Percentiles rank a stretch among this genome's conserved stretches.
Conservation (phyloP, 1,140 invertebrate genomes). For the Leptopilina clavipes region DNA sequence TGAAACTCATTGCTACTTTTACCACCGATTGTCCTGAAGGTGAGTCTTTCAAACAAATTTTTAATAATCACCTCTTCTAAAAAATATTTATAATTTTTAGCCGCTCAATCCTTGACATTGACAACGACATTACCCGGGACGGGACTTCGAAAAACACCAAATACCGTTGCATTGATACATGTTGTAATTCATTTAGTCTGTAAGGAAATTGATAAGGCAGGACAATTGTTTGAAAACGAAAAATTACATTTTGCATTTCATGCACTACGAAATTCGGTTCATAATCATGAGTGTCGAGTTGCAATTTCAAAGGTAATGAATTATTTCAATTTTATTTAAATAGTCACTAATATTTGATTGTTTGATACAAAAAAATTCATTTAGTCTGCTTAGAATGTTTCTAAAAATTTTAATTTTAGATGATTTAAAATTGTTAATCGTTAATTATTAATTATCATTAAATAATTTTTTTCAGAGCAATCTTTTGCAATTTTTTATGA, state of each 20-base stretch:
- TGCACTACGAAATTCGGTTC: slow-evolving; percentile 72
- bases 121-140: slow-evolving; percentile 75
- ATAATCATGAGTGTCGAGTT: slow-evolving; percentile 74
- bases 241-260: slow-evolving; percentile 73
- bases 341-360: no score
- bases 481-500: slow-evolving; percentile 66
- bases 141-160: slow-evolving; percentile 74
- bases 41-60: slow-evolving; percentile 50
- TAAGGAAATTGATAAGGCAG: slow-evolving; percentile 74
- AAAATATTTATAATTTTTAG: slow-evolving; percentile 53
- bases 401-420: no score
- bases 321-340: slow-evolving; percentile 26
- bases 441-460: no score
- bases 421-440: no score
- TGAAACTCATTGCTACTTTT: slow-evolving; percentile 76
- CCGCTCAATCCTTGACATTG: slow-evolving; percentile 73
- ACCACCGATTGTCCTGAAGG: slow-evolving; percentile 74
- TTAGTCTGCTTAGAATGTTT: no score
- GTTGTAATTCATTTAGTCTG: slow-evolving; percentile 69
- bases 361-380: no score
- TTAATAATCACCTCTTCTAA: no score
- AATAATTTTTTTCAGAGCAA: slow-evolving; percentile 60
- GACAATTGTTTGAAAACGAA: slow-evolving; percentile 67
- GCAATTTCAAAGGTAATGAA: slow-evolving; percentile 74
- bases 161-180: slow-evolving; percentile 74